phyloP scores from a whole-genome alignment of 2,888 invertebrate species.

The Laothoe populi region DNA sequence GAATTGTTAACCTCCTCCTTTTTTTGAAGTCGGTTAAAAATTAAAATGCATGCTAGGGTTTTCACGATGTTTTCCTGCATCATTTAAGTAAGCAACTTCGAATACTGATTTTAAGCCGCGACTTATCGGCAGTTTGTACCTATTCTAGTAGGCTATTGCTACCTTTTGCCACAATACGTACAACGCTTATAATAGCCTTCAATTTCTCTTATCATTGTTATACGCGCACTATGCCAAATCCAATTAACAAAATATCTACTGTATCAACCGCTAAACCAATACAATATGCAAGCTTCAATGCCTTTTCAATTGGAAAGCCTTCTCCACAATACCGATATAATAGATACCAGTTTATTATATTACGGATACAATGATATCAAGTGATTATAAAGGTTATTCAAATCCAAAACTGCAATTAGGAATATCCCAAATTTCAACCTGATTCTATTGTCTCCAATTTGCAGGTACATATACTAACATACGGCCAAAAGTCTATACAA shows the following conservation, averaged over 20 bases:
- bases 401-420: constrained; percentile 16
- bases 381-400: constrained; percentile 14
- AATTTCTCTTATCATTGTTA: neutral
- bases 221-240: neutral
- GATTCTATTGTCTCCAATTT: neutral
- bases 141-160: too few species aligned
- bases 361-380: constrained; percentile 4
- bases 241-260: constrained; percentile 13
- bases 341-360: constrained; percentile 2
- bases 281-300: neutral
- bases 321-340: neutral
- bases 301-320: constrained; percentile 1
- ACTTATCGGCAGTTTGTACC: too few species aligned
- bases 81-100: too few species aligned
- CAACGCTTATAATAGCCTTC: neutral
- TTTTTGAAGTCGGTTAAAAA: too few species aligned
- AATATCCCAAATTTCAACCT: neutral
- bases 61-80: too few species aligned
- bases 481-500: neutral
- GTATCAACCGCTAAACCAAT: constrained; percentile 15
- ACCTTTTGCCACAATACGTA: too few species aligned
- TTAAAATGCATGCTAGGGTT: too few species aligned
- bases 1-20: too few species aligned
- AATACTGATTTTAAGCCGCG: too few species aligned
- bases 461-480: neutral